Evolutionary conservation across 2,888 invertebrate genomes (phyloP).

Genomic region (Phalera bucephala): DNA sequence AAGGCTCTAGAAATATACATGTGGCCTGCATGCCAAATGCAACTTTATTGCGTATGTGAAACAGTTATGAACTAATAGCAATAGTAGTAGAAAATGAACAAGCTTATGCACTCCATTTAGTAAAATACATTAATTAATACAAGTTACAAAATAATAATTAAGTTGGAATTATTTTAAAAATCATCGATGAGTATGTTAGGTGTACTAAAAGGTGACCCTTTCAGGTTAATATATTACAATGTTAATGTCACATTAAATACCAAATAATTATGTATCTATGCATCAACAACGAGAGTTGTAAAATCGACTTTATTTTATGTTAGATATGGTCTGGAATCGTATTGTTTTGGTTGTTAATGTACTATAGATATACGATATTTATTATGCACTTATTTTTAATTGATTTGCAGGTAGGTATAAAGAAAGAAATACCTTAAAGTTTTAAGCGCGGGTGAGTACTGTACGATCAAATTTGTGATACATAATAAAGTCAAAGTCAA

Average conservation of each 20-base stretch:
- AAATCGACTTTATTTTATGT: slow-evolving; percentile 8
- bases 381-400: slow-evolving; percentile 7
- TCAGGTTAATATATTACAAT: too few species aligned
- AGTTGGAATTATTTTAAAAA: too few species aligned
- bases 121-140: not conserved
- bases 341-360: not conserved
- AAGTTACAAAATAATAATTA: too few species aligned
- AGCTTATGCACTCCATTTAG: slow-evolving; percentile 6
- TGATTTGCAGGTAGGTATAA: slow-evolving; percentile 1
- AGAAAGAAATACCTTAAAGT: not conserved
- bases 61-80: slow-evolving; percentile 7
- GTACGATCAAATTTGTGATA: too few species aligned
- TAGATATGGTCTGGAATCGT: not conserved
- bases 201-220: too few species aligned
- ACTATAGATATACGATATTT: not conserved
- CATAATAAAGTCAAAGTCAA: too few species aligned
- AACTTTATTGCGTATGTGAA: slow-evolving; percentile 22
- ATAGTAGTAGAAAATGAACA: not conserved
- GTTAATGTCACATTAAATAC: too few species aligned
- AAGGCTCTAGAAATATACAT: too few species aligned
- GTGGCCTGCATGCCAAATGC: not conserved
- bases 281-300: slow-evolving; percentile 14
- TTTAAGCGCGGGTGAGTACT: too few species aligned
- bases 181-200: too few species aligned
- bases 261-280: too few species aligned